Conservation (phyloP, 1,140 invertebrate genomes). For the Tachypleus tridentatus region DNA sequence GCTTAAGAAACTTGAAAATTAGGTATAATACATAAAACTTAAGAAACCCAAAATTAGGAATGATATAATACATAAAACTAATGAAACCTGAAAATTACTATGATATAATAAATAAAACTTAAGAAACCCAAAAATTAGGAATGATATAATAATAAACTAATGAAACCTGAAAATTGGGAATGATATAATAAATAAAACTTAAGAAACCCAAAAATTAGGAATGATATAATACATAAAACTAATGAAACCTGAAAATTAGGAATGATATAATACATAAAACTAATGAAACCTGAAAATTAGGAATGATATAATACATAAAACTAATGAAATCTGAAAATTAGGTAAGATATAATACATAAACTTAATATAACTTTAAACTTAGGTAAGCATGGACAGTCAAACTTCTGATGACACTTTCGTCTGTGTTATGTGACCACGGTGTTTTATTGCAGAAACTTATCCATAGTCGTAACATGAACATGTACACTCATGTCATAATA, state of each 20-base stretch:
- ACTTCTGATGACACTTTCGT: constrained; percentile 54
- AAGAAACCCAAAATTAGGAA: too few species aligned
- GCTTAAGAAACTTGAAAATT: too few species aligned
- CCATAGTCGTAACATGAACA: constrained; percentile 41
- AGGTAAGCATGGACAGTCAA: constrained; percentile 50
- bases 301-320: constrained; percentile 36
- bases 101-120: too few species aligned
- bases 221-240: too few species aligned
- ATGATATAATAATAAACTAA: too few species aligned
- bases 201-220: too few species aligned
- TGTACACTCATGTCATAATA: constrained; percentile 79
- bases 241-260: too few species aligned
- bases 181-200: too few species aligned
- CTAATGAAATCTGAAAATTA: not conserved
- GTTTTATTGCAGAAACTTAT: constrained; percentile 53
- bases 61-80: not conserved
- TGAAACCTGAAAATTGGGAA: too few species aligned
- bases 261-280: constrained; percentile 33
- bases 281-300: constrained; percentile 26
- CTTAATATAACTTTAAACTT: not conserved
- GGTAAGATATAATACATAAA: not conserved
- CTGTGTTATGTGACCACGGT: constrained; percentile 73
- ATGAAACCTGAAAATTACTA: not conserved
- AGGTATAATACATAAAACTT: too few species aligned
- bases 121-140: too few species aligned